Evolutionary conservation across 2,888 invertebrate genomes (phyloP).

Genomic region (Pterostichus madidus): DNA sequence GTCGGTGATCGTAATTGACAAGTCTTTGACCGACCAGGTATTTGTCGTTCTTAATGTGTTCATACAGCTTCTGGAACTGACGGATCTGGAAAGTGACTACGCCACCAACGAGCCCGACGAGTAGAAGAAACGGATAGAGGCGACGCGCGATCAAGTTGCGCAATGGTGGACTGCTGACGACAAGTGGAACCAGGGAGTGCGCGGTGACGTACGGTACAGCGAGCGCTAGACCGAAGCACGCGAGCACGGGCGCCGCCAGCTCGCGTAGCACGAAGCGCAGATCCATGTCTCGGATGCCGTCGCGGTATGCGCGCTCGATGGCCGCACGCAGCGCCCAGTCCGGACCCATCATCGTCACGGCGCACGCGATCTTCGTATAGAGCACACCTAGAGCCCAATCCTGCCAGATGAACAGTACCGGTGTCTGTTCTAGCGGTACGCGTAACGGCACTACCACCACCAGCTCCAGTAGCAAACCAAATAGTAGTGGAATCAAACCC

Average conservation of each 20-base stretch:
- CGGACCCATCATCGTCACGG: conserved; percentile 98
- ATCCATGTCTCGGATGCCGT: conserved; percentile 96
- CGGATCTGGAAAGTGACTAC: conserved; percentile 92
- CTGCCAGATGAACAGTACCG: conserved; percentile 93
- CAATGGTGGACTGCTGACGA: conserved; percentile 82
- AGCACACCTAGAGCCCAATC: conserved; percentile 99
- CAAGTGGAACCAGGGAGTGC: conserved; percentile 86
- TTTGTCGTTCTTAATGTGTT: conserved; percentile 99
- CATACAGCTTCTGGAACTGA: conserved; percentile 96
- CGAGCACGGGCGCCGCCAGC: conserved; percentile 93
- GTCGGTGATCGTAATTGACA: conserved; percentile 96
- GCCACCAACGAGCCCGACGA: conserved; percentile 83
- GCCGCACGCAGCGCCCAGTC: conserved; percentile 96
- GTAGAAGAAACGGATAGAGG: conserved; percentile 93
- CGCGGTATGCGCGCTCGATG: conserved; percentile 95
- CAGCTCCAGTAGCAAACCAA: conserved; percentile 94
- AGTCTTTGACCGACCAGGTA: conserved; percentile 97
- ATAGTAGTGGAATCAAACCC: conserved; percentile 93
- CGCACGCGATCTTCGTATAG: conserved; percentile 98
- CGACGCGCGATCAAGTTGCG: conserved; percentile 89
- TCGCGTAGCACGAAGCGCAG: conserved; percentile 91
- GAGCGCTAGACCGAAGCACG: conserved; percentile 92
- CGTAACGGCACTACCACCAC: conserved; percentile 95
- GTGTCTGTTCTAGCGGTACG: conserved; percentile 95
- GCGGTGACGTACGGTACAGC: conserved; percentile 96